These are phyloP conservation scores for Limnodromus scolopaceus DNA, from an alignment of 2,797 vertebrate species.

Conservation along the genomic window DNA sequence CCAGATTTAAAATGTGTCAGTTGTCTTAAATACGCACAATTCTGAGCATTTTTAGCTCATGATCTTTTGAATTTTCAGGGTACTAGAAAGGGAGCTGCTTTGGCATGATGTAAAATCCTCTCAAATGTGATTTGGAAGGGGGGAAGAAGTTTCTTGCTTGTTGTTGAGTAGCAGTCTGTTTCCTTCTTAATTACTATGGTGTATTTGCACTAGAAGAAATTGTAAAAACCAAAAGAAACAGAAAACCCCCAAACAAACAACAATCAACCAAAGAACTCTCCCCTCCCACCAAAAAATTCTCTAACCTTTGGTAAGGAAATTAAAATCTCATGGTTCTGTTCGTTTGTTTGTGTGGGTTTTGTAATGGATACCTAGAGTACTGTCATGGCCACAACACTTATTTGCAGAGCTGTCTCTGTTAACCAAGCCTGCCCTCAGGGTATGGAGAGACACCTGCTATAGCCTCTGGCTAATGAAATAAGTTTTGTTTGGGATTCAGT, in stretches of 20 bases:
- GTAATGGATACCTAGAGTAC: not conserved
- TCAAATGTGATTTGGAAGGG: not conserved
- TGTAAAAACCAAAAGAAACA: not conserved
- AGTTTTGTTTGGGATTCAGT: not conserved
- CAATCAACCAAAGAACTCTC: not conserved
- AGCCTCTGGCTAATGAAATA: not conserved
- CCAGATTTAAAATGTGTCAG: not conserved
- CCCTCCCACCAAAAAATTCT: not conserved
- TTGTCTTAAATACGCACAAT: not conserved
- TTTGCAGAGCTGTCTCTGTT: not conserved
- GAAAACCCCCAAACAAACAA: not conserved
- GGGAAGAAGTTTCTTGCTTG: not conserved
- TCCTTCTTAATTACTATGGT: not conserved
- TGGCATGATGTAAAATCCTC: not conserved
- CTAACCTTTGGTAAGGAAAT: not conserved
- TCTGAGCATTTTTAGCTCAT: not conserved
- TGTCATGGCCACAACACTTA: not conserved
- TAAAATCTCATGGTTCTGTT: not conserved
- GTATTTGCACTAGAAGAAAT: not conserved
- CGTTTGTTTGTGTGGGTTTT: not conserved
- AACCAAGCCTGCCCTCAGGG: not conserved
- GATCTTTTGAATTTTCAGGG: not conserved
- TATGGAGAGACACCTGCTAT: not conserved
- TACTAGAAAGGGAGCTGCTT: not conserved
- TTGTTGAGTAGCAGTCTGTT: rapidly evolving